Evolutionary conservation across 2,797 vertebrate genomes (phyloP).

Genomic region (Gobio occitaniae): DNA sequence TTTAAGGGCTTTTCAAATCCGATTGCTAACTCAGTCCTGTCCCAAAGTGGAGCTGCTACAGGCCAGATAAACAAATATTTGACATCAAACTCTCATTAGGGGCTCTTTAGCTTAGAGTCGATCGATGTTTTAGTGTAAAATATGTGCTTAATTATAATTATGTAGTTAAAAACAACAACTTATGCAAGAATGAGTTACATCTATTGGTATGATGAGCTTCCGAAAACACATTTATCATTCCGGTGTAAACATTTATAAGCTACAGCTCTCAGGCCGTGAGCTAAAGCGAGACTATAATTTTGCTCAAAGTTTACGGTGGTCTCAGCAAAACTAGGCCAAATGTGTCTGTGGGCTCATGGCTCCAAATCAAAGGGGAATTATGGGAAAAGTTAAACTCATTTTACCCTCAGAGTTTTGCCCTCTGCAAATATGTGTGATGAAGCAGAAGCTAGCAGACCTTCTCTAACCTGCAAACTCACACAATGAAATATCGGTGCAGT

Average conservation of each 20-base stretch:
- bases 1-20: constrained; percentile 5
- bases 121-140: not conserved
- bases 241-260: not conserved
- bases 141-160: not conserved
- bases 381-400: constrained; percentile 26
- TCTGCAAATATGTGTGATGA: constrained; percentile 20
- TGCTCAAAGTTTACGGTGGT: constrained; percentile 21
- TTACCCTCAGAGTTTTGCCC: constrained; percentile 1
- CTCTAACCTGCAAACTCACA: constrained; percentile 14
- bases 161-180: constrained; percentile 16
- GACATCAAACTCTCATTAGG: constrained; percentile 76
- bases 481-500: not conserved
- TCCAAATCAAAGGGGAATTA: constrained; percentile 16
- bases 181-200: not conserved
- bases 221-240: constrained; percentile 15
- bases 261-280: constrained; percentile 18
- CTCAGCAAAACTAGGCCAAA: constrained; percentile 41
- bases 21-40: constrained; percentile 3
- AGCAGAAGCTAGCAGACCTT: constrained; percentile 26
- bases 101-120: constrained; percentile 23
- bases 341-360: constrained; percentile 21
- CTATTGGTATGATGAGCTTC: not conserved
- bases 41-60: constrained; percentile 9
- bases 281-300: constrained; percentile 6
- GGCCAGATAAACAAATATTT: constrained; percentile 67